phyloP scores from a whole-genome alignment of 2,113 vertebrate species.

The Nothoprocta perdicaria region DNA sequence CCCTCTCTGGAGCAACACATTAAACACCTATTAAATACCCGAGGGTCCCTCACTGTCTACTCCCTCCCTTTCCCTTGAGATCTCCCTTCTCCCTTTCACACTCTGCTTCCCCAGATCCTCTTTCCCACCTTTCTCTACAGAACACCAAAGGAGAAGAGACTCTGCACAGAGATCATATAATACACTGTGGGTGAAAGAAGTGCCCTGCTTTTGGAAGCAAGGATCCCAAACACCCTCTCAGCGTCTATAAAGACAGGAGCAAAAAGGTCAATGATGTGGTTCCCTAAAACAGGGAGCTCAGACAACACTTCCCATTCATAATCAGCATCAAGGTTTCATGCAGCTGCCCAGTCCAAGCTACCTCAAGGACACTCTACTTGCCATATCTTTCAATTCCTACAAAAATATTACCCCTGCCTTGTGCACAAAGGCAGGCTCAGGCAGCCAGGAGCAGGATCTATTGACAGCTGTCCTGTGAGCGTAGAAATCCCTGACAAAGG shows the following conservation, averaged over 20 bases:
- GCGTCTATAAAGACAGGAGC: neutral
- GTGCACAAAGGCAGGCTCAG: neutral
- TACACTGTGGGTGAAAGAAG: neutral
- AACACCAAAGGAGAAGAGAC: too few species aligned
- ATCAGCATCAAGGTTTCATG: neutral
- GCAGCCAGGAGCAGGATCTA: neutral
- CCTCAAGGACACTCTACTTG: neutral
- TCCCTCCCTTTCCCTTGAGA: neutral
- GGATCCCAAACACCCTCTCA: rapidly evolving
- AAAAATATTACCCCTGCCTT: neutral
- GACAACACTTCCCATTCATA: neutral
- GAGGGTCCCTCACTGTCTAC: neutral
- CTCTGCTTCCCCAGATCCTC: neutral
- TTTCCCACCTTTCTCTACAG: neutral
- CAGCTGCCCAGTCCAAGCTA: neutral
- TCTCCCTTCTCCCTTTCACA: neutral
- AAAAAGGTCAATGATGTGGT: neutral
- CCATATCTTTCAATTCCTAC: neutral
- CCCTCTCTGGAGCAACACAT: neutral
- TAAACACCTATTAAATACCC: neutral
- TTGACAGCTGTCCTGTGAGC: neutral
- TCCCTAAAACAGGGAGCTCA: neutral
- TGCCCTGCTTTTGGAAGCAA: neutral
- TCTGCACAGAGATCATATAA: neutral
- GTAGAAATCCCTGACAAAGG: neutral